Conservation (phyloP, 2,888 invertebrate species). For the Acheta domesticus region DNA sequence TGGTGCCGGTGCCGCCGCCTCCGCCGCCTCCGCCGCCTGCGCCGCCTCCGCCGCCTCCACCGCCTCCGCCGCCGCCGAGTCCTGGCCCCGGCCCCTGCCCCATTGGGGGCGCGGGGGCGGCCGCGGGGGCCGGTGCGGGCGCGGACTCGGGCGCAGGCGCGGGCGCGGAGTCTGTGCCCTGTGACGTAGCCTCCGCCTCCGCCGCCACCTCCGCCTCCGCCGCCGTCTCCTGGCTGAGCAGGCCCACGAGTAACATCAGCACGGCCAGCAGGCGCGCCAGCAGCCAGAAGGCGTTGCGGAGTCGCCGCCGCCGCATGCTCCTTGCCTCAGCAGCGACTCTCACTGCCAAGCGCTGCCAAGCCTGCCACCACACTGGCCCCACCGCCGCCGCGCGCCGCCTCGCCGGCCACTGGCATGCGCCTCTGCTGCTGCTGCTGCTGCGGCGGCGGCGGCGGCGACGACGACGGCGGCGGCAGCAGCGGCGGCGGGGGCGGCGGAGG, state of each 20-base stretch:
- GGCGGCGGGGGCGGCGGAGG: neutral
- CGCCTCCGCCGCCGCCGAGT: no score
- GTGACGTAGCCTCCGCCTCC: neutral
- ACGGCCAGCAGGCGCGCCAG: no score
- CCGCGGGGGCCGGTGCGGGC: neutral
- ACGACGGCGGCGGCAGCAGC: neutral
- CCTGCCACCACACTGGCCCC: neutral
- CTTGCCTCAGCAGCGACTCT: neutral
- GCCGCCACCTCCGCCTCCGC: neutral
- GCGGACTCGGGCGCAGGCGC: neutral
- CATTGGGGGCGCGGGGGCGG: neutral
- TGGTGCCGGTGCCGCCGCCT: no score
- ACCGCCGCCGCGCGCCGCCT: neutral
- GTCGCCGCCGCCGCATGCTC: neutral
- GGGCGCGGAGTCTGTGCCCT: neutral
- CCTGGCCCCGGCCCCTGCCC: neutral
- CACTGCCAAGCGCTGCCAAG: neutral
- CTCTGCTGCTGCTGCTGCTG: neutral
- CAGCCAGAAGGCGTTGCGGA: no score
- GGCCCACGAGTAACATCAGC: neutral
- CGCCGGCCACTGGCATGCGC: neutral
- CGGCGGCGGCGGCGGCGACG: neutral
- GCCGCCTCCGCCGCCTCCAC: no score
- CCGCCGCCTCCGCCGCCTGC: no score
- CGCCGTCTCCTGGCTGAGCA: neutral